Percentiles rank a stretch among this genome's conserved stretches.
These are phyloP conservation scores for Micromys minutus DNA, from an alignment of 2,113 vertebrate genomes.

Conservation along the genomic window DNA sequence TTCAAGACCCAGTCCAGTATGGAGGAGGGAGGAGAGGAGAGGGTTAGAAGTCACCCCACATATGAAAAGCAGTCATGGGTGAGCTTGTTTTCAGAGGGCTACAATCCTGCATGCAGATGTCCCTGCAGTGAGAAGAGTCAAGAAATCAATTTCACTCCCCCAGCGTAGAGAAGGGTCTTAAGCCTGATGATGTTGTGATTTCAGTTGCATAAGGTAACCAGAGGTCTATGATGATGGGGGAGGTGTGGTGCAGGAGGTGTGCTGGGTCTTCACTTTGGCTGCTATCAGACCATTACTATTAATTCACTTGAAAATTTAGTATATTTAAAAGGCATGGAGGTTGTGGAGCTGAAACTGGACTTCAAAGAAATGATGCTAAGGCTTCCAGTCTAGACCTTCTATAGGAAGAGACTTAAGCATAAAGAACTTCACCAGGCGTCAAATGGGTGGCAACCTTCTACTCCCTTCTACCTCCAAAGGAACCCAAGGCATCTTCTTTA, in stretches of 20 bases:
- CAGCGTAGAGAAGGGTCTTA: neutral
- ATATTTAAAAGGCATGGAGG: neutral
- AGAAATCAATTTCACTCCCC: neutral
- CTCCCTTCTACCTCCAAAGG: neutral
- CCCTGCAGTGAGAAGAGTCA: neutral
- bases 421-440: neutral
- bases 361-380: neutral
- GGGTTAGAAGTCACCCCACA: neutral
- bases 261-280: neutral
- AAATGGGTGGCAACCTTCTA: no score
- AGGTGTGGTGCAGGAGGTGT: no score
- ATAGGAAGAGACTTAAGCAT: no score
- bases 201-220: neutral
- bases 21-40: no score
- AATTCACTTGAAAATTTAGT: neutral
- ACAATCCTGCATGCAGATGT: neutral
- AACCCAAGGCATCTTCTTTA: neutral
- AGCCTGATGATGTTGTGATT: no score
- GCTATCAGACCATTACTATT: neutral
- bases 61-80: neutral
- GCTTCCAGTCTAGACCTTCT: neutral
- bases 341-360: neutral
- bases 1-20: neutral
- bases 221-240: no score
- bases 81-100: fast-evolving